phyloP scores from a whole-genome alignment of 1,140 invertebrate species.

The Drosophila parvula region DNA sequence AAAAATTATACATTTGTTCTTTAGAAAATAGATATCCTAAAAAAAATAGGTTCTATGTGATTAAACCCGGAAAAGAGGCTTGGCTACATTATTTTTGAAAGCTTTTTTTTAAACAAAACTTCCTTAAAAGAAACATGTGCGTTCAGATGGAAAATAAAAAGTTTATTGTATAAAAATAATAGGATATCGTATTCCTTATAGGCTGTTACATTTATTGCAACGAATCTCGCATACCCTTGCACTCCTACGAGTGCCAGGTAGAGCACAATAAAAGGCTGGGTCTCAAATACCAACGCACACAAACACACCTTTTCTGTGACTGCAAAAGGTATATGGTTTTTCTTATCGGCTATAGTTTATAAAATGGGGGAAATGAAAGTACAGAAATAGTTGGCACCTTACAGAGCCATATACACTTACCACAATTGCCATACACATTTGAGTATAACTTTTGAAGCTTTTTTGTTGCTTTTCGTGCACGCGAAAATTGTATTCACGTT shows the following conservation, averaged over 20 bases:
- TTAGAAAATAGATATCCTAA: too few relatives aligned
- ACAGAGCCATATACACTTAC: conserved; percentile 45
- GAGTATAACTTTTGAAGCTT: conserved; percentile 76
- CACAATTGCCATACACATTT: conserved; percentile 82
- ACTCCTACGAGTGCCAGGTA: neutral
- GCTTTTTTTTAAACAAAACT: too few relatives aligned
- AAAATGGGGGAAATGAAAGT: neutral
- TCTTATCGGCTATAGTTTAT: conserved; percentile 4
- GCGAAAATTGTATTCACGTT: conserved; percentile 64
- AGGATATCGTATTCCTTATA: neutral
- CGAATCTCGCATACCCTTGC: neutral
- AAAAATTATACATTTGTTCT: neutral
- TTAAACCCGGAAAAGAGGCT: too few relatives aligned
- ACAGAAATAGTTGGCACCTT: neutral
- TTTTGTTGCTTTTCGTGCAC: conserved; percentile 69
- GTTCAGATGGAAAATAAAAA: neutral
- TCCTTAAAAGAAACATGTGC: neutral
- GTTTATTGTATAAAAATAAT: neutral
- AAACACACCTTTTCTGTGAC: conserved; percentile 1
- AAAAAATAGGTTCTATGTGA: too few relatives aligned
- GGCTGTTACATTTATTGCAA: neutral
- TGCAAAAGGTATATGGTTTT: neutral
- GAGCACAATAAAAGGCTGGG: neutral
- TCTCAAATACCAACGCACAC: conserved; percentile 14
- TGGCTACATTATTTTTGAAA: too few relatives aligned